Base-by-base conservation (phyloP, 2,888 invertebrate genomes). In the Lypha dubia region DNA sequence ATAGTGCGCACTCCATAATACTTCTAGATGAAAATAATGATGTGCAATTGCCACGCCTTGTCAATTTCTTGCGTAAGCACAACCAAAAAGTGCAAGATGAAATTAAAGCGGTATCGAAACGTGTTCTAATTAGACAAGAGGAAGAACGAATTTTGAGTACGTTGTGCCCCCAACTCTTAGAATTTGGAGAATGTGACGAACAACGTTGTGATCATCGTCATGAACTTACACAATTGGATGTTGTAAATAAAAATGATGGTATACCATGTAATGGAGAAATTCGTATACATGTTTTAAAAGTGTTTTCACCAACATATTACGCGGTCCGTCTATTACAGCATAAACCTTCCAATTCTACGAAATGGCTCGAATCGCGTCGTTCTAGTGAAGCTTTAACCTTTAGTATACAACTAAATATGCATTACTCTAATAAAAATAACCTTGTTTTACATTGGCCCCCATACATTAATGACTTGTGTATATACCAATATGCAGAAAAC, bases 131-230 rank as follows among this genome's bases (percentile, higher is more conserved):
- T 0, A 85, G 84, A 7, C 81, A 86, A 1, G 90, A 90, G 85
- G 88, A 88, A 32, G 53, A 81, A 13, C 86, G 88, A 11, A 88
- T 88, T 6, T 20, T 58, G 0, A 84, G 87, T 11, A 87, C 86
- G 28, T 86, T 90, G 65, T 90, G 96, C 88, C 92, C 93, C 20
- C 93, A 92, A 76, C 88, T 96, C 4, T 93, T 96, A 81, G 92
- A 94, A 35, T 94, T 95, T 86, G 96, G 96, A 6, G 92, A 93
- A 74, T 97, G 96, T 89, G 92, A 93, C 3, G 93, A 94, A 84
- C 92, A 92, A 88, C 91, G 93, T 56, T 96, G 96, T 87, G 86
- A 90, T 20, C 93, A 93, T 65, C 93, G 96, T 38, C 97, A 97
- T 90, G 91, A 94, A 6, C 90, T 96, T 13, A 92, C 94, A 79